These are phyloP conservation scores for Ephestia elutella DNA, from an alignment of 1,140 invertebrate genomes.

Conservation along the genomic window DNA sequence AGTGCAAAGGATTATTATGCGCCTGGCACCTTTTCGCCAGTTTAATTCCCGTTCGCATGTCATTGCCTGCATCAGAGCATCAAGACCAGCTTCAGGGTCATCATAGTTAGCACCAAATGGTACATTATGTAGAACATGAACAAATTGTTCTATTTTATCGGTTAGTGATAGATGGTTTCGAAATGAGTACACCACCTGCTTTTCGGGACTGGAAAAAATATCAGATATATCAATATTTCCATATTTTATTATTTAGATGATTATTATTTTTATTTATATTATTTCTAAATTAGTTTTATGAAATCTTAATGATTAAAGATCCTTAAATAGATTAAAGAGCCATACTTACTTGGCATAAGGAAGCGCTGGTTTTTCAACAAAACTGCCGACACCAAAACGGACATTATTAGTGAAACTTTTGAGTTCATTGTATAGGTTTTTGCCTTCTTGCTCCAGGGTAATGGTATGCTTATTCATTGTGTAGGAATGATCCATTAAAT, in stretches of 20 bases:
- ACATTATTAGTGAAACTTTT: slow-evolving; percentile 87
- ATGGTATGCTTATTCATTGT: slow-evolving; percentile 86
- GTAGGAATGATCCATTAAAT: slow-evolving; percentile 89
- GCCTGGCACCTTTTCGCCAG: slow-evolving; percentile 76
- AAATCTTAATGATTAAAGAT: too few species aligned
- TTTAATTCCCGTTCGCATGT: slow-evolving; percentile 77
- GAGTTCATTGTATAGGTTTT: slow-evolving; percentile 79
- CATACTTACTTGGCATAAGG: slow-evolving; percentile 81
- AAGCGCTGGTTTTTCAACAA: slow-evolving; percentile 90
- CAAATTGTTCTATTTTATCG: slow-evolving; percentile 79
- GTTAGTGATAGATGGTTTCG: slow-evolving; percentile 89
- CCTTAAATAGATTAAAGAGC: too few species aligned
- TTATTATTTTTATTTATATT: too few species aligned
- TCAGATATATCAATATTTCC: slow-evolving; percentile 41
- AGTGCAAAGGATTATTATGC: slow-evolving; percentile 78
- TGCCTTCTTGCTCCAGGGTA: slow-evolving; percentile 80
- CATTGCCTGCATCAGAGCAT: slow-evolving; percentile 86
- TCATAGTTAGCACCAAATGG: slow-evolving; percentile 82
- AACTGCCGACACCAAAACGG: slow-evolving; percentile 89
- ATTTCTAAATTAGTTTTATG: too few species aligned
- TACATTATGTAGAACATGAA: slow-evolving; percentile 71
- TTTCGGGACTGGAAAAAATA: slow-evolving; percentile 69
- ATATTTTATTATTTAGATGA: too few species aligned
- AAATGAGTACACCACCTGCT: slow-evolving; percentile 86
- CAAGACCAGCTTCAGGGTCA: slow-evolving; percentile 84